Percentiles rank a stretch among this genome's conserved stretches.
These are phyloP conservation scores for Gallinago stenura DNA, from an alignment of 2,797 vertebrate species.

Conservation along the genomic window DNA sequence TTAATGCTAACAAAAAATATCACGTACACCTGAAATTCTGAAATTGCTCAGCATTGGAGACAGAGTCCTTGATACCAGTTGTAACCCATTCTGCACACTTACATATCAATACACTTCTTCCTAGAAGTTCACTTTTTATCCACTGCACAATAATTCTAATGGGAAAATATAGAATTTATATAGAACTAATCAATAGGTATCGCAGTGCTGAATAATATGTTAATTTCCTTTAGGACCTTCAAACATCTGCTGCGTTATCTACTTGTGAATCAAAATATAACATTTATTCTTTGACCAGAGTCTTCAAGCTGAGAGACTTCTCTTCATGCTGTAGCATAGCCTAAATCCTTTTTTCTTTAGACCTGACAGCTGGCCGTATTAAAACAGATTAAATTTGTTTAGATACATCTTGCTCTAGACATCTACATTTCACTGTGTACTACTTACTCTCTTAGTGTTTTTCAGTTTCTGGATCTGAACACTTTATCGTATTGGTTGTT, in stretches of 20 bases:
- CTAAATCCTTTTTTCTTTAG: neutral
- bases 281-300: neutral
- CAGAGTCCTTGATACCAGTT: neutral
- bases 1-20: neutral
- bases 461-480: neutral
- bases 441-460: neutral
- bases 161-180: neutral
- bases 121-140: neutral
- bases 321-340: neutral
- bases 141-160: neutral
- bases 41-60: neutral
- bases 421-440: neutral
- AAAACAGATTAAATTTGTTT: neutral
- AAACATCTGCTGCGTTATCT: neutral
- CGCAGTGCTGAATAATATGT: neutral
- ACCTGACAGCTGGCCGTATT: neutral
- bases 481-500: neutral
- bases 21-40: neutral
- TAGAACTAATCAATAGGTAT: neutral
- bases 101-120: too few relatives aligned
- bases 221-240: neutral
- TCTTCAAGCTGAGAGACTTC: neutral
- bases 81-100: neutral
- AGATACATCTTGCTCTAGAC: neutral
- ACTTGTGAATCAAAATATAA: neutral